Conservation (phyloP, 1,140 invertebrate species). For the Homalodisca vitripennis region DNA sequence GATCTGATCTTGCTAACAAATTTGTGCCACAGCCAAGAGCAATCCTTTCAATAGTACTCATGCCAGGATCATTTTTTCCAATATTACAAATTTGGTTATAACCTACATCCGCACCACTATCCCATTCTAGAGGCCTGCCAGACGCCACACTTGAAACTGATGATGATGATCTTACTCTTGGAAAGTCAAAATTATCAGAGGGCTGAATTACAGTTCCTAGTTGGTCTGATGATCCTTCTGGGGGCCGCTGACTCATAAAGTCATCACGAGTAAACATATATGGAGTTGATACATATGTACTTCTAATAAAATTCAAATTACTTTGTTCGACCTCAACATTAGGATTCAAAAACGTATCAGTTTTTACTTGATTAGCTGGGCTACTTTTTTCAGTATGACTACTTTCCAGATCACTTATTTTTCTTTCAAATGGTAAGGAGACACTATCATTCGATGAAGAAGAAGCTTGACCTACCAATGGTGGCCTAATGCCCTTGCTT, state of each 20-base stretch:
- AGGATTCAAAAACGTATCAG: too few relatives aligned
- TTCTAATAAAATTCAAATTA: background rate
- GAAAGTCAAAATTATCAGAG: slow-evolving; percentile 4
- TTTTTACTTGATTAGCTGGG: background rate
- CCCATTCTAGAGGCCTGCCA: slow-evolving; percentile 60
- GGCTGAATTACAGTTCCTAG: background rate
- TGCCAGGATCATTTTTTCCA: slow-evolving; percentile 4
- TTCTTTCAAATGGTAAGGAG: slow-evolving; percentile 6
- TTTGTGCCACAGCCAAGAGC: slow-evolving; percentile 45
- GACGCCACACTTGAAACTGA: slow-evolving; percentile 38
- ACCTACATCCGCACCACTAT: slow-evolving; percentile 72
- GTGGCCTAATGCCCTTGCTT: slow-evolving; percentile 23
- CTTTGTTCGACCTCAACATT: too few relatives aligned
- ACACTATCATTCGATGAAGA: slow-evolving; percentile 33
- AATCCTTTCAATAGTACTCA: slow-evolving; percentile 60
- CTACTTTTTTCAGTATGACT: background rate
- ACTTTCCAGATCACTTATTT: background rate
- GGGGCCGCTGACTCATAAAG: slow-evolving; percentile 26
- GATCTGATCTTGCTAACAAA: slow-evolving; percentile 46
- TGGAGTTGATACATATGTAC: background rate
- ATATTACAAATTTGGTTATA: slow-evolving; percentile 51
- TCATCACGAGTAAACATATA: slow-evolving; percentile 25
- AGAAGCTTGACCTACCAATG: slow-evolving; percentile 29
- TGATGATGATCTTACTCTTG: slow-evolving; percentile 28
- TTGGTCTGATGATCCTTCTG: slow-evolving; percentile 27